Conservation (phyloP, 1,140 invertebrate species). For the Dendroctonus valens region DNA sequence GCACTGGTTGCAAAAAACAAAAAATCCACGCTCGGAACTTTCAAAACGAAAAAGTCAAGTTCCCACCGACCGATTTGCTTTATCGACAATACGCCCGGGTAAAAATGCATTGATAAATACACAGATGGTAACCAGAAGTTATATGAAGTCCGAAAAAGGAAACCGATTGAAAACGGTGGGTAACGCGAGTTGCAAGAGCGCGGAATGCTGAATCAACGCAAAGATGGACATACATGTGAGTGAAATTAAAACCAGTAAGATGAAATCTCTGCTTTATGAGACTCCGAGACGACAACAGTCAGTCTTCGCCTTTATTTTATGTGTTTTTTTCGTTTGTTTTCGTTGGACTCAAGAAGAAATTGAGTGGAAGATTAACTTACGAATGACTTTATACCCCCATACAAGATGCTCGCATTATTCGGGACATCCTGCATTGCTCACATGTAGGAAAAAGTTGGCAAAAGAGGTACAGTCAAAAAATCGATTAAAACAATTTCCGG, state of each 20-base stretch:
- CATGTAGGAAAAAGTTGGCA: too few species aligned
- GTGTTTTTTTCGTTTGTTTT: too few species aligned
- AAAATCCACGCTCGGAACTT: too few species aligned
- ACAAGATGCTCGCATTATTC: too few species aligned
- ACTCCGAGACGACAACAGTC: conserved; percentile 10
- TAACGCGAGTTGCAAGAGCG: conserved; percentile 19
- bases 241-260: conserved; percentile 30
- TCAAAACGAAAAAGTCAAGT: neutral
- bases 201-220: conserved; percentile 26
- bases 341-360: too few species aligned
- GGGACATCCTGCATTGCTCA: too few species aligned
- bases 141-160: conserved; percentile 25
- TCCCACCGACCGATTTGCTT: conserved; percentile 8
- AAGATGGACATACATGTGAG: conserved; percentile 22
- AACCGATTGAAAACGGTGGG: conserved; percentile 22
- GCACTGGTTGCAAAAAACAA: too few species aligned
- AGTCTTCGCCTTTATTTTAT: neutral
- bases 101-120: conserved; percentile 23
- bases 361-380: too few species aligned
- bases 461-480: too few species aligned
- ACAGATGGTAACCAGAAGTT: conserved; percentile 23
- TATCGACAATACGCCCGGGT: conserved; percentile 5
- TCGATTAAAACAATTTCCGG: too few species aligned
- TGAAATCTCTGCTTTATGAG: conserved; percentile 30
- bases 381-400: too few species aligned